Base-by-base conservation (phyloP, 1,140 invertebrate species). In the Conus ventricosus region DNA sequence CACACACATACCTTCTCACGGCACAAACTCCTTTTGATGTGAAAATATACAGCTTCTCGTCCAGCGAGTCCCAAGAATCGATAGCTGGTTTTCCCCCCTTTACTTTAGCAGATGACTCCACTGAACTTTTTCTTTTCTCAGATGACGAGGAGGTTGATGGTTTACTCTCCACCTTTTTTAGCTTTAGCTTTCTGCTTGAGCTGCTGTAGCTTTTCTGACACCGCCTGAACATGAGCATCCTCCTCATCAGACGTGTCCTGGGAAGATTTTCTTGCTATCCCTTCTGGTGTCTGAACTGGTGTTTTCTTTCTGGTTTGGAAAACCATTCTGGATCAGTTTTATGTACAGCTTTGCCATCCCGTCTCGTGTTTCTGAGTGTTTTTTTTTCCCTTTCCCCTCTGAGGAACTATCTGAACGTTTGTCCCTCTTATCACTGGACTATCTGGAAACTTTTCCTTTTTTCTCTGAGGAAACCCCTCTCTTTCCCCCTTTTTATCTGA, bases 1-100 rank as follows among this genome's bases (percentile, higher is more conserved):
- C 15, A 23, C 10, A 83, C 0, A 54, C 71, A 80, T 89, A 93
- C 93, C 92, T 93, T 93, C 57, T 82, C 84, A 57, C 91, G 51
- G 90, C 76, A 71, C 80, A 67, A 15, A 97, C 95, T 39, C 96
- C 96, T 90, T 96, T 96, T 63, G 96, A 95, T 54, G 96, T 97
- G 92, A 96, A 97, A 39, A 97, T 96, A 83, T 97, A 96, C 78
- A 97, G 95, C 25, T 80, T 87, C 93, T 96, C 96, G 39, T 96
- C 96, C 95, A 92, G 88, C 71, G 92, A 90, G 85, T 91, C 88
- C 94, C 94, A 94, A 87, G 78, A 85, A 17, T 90, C 89, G 20
- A 92, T 90, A 4, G 90, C 86, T 55, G 92, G 89, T 25, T 81
- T 75, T 51, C 89, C 90, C 17, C 20, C 54, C 53, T 85, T 85